Conservation (phyloP, 2,797 vertebrate species). For the Crenichthys baileyi region DNA sequence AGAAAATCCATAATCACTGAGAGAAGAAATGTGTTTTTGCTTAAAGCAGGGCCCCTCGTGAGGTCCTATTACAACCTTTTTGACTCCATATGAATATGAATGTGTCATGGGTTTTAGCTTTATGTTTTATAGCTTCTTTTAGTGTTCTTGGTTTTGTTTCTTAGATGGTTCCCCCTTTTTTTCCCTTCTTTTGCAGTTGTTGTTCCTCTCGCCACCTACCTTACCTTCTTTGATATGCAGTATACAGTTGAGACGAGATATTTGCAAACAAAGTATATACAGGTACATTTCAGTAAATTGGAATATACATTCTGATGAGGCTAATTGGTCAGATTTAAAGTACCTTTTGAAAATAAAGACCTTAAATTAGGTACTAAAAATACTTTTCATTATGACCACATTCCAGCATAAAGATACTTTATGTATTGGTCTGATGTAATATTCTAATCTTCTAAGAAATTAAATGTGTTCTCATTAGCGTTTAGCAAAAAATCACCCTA, state of each 20-base stretch:
- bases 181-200: not conserved
- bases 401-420: not conserved
- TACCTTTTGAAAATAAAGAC: not conserved
- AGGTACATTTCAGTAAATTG: too few relatives aligned
- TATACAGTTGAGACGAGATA: not conserved
- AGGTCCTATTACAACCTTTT: conserved; percentile 1
- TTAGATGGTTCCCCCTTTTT: not conserved
- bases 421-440: not conserved
- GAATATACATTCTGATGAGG: too few relatives aligned
- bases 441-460: not conserved
- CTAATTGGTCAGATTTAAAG: too few relatives aligned
- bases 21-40: conserved; percentile 2
- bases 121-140: not conserved
- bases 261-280: not conserved
- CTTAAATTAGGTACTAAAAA: not conserved
- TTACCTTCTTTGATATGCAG: not conserved
- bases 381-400: not conserved
- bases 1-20: not conserved
- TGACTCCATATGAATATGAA: not conserved
- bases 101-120: not conserved
- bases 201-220: not conserved
- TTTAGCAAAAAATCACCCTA: too few relatives aligned
- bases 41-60: not conserved
- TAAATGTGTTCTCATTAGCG: not conserved
- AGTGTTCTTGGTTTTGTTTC: not conserved